phyloP scores from a whole-genome alignment of 2,888 invertebrate species.

The Endomychus coccineus region DNA sequence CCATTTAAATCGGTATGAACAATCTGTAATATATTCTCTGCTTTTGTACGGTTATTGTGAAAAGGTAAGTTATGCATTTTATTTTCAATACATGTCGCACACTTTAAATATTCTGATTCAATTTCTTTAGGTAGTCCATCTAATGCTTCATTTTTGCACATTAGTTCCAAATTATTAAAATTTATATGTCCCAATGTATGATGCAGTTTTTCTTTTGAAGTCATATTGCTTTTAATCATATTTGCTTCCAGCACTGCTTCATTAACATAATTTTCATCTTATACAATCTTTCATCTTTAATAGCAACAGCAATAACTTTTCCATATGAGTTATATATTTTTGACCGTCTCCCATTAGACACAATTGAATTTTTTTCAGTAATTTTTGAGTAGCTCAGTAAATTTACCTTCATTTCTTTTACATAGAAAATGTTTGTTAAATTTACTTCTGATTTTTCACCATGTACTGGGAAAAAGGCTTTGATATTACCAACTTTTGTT shows the following conservation, averaged over 20 bases:
- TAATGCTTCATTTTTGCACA: conserved; percentile 18
- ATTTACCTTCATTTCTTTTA: conserved; percentile 21
- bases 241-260: conserved; percentile 9
- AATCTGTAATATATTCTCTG: conserved; percentile 21
- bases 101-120: conserved; percentile 22
- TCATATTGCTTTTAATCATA: conserved; percentile 12
- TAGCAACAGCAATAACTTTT: conserved; percentile 18
- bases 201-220: conserved; percentile 24
- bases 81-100: conserved; percentile 24
- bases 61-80: conserved; percentile 27
- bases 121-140: conserved; percentile 20
- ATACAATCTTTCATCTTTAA: conserved; percentile 18
- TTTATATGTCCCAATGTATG: conserved; percentile 24
- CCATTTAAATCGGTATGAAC: conserved; percentile 27
- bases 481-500: conserved; percentile 16
- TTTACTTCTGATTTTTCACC: background rate
- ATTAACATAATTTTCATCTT: conserved; percentile 11
- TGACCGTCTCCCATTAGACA: conserved; percentile 15
- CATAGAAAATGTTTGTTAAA: conserved; percentile 15
- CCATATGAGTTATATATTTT: conserved; percentile 18
- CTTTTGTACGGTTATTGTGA: conserved; percentile 21
- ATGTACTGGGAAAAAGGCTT: conserved; percentile 7
- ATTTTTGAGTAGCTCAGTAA: conserved; percentile 20
- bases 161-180: conserved; percentile 22
- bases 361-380: no score